Evolutionary conservation across 2,797 vertebrate species (phyloP).

Genomic region (Microctenopoma stevenorrisi): DNA sequence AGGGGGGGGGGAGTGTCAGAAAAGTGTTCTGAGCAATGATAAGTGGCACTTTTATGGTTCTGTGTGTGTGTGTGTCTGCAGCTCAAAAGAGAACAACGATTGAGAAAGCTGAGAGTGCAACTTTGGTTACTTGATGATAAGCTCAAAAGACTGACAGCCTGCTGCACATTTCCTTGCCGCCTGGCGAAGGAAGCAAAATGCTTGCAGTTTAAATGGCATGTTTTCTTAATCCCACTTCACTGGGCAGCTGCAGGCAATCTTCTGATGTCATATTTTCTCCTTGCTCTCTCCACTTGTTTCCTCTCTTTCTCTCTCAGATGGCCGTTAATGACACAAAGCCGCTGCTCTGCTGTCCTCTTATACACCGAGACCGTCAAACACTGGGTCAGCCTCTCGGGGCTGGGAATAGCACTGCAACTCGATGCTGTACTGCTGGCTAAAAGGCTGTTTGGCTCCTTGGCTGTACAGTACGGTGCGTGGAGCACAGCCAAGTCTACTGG

Average conservation of each 20-base stretch:
- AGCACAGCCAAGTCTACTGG: conserved; percentile 49
- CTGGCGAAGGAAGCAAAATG: conserved; percentile 53
- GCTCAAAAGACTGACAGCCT: conserved; percentile 68
- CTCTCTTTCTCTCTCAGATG: conserved; percentile 49
- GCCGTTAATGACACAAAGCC: conserved; percentile 70
- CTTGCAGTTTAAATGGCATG: conserved; percentile 73
- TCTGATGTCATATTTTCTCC: conserved; percentile 66
- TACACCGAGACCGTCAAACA: conserved; percentile 56
- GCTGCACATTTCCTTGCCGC: conserved; percentile 60
- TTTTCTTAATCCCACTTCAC: conserved; percentile 78
- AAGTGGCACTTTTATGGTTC: conserved; percentile 34
- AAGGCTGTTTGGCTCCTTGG: conserved; percentile 19
- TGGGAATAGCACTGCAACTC: conserved; percentile 15
- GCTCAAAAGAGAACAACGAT: conserved; percentile 29
- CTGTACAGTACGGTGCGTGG: conserved; percentile 33
- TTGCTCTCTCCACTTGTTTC: conserved; percentile 17
- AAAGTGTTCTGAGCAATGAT: conserved; percentile 40
- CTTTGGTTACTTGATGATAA: conserved; percentile 72
- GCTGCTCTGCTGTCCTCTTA: conserved; percentile 54
- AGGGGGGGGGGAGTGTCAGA: neutral
- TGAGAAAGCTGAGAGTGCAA: conserved; percentile 64
- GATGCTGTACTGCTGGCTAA: conserved; percentile 26
- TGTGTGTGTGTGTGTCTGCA: conserved; percentile 9
- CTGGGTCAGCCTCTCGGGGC: conserved; percentile 34
- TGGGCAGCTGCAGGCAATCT: conserved; percentile 68